Conservation (phyloP, 1,140 invertebrate genomes). For the Drosophila punjabiensis region DNA sequence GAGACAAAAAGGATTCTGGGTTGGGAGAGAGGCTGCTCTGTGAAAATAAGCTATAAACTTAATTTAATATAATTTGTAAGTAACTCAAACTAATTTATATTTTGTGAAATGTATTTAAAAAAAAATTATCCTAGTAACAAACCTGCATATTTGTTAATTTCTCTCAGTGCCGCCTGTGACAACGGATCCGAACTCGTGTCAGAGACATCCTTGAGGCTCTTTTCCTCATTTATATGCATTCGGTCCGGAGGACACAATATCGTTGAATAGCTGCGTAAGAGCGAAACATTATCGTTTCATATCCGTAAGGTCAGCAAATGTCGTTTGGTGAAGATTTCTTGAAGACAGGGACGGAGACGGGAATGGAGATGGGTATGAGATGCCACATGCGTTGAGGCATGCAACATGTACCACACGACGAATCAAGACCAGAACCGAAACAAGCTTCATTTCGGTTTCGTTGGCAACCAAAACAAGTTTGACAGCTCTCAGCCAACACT, state of each 20-base stretch:
- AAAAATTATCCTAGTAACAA: background rate
- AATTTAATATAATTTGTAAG: background rate
- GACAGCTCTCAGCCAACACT: conserved; percentile 58
- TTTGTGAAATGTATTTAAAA: background rate
- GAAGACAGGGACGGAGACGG: background rate
- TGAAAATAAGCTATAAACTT: background rate
- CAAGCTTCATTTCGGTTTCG: conserved; percentile 76
- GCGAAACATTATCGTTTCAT: conserved; percentile 59
- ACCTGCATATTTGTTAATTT: background rate
- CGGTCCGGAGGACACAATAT: conserved; percentile 52
- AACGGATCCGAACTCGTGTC: conserved; percentile 17
- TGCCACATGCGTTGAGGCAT: conserved; percentile 68
- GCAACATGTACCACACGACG: conserved; percentile 65
- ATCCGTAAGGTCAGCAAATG: conserved; percentile 66
- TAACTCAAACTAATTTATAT: background rate
- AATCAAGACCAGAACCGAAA: conserved; percentile 35
- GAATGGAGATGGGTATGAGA: conserved; percentile 7
- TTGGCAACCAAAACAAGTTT: conserved; percentile 72
- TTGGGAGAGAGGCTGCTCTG: background rate
- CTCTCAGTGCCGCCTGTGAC: conserved; percentile 8
- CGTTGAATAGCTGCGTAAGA: conserved; percentile 42
- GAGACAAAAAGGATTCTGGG: background rate
- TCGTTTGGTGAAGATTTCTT: conserved; percentile 54
- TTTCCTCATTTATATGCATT: conserved; percentile 76
- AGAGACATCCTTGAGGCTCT: conserved; percentile 36